These are phyloP conservation scores for Brachirus orientalis DNA, from an alignment of 2,113 vertebrate species.

Conservation along the genomic window DNA sequence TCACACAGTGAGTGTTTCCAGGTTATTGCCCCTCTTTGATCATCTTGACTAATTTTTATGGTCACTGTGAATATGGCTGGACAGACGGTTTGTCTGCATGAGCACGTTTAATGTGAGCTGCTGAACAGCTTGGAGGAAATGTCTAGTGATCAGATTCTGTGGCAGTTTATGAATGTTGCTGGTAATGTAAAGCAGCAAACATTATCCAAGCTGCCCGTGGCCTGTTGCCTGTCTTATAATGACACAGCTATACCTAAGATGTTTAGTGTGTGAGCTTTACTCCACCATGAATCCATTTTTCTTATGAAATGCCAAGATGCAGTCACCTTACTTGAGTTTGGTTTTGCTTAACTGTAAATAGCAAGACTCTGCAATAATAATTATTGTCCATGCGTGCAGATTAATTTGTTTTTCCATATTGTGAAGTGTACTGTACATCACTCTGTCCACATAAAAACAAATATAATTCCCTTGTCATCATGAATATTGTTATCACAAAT, in stretches of 20 bases:
- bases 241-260: background rate
- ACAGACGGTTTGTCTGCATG: slow-evolving; percentile 51
- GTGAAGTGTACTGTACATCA: too few relatives aligned
- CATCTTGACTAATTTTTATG: slow-evolving; percentile 35
- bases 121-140: slow-evolving; percentile 23
- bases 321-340: too few relatives aligned
- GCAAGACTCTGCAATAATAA: too few relatives aligned
- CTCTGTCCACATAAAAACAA: too few relatives aligned
- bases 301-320: too few relatives aligned
- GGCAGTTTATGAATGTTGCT: slow-evolving; percentile 29
- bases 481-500: too few relatives aligned
- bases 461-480: too few relatives aligned
- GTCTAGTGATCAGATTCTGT: slow-evolving; percentile 13
- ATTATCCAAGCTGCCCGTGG: slow-evolving; percentile 2
- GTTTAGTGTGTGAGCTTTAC: background rate
- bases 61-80: slow-evolving; percentile 17
- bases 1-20: background rate
- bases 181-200: slow-evolving; percentile 1
- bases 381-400: too few relatives aligned
- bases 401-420: too few relatives aligned
- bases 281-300: background rate
- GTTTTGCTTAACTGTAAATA: too few relatives aligned
- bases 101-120: slow-evolving; percentile 31
- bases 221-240: background rate
- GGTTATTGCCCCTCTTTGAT: slow-evolving; percentile 35